phyloP scores from a whole-genome alignment of 2,888 invertebrate genomes.

The Drosophila colorata region DNA sequence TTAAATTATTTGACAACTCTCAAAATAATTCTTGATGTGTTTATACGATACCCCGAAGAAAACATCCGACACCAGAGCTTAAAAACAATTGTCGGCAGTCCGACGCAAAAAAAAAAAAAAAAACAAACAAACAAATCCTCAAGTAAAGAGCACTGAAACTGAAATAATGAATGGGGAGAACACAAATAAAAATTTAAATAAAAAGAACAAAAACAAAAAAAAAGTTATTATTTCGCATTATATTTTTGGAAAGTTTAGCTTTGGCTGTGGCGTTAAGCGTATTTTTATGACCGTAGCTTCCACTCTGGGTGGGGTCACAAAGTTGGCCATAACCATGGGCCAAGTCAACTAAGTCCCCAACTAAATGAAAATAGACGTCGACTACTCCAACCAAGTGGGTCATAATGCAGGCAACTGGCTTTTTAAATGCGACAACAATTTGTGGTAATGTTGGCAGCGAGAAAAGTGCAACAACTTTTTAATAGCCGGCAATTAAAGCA shows the following conservation, averaged over 20 bases:
- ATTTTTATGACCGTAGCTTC: conserved; percentile 58
- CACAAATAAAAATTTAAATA: conserved; percentile 56
- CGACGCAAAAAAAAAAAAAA: conserved; percentile 20
- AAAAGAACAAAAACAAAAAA: conserved; percentile 33
- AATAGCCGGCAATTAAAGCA: conserved; percentile 69
- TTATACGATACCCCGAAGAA: conserved; percentile 1
- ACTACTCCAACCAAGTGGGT: conserved; percentile 16
- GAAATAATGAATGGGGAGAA: conserved; percentile 60
- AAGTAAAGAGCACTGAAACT: conserved; percentile 32
- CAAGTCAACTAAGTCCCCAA: conserved; percentile 47
- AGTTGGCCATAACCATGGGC: conserved; percentile 54
- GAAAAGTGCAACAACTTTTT: conserved; percentile 72
- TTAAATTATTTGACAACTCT: neutral
- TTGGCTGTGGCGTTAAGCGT: conserved; percentile 52
- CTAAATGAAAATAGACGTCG: conserved; percentile 51
- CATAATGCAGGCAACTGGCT: conserved; percentile 42
- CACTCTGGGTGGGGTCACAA: conserved; percentile 10
- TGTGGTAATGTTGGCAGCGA: conserved; percentile 37
- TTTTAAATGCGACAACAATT: conserved; percentile 58
- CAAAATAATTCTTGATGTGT: conserved; percentile 1
- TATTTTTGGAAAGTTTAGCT: conserved; percentile 56
- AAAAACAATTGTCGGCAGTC: conserved; percentile 16
- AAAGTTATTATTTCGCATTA: conserved; percentile 67
- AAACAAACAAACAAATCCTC: conserved; percentile 28
- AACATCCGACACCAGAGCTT: conserved; percentile 1